phyloP scores from a whole-genome alignment of 2,113 vertebrate genomes.

The Lepus timidus region DNA sequence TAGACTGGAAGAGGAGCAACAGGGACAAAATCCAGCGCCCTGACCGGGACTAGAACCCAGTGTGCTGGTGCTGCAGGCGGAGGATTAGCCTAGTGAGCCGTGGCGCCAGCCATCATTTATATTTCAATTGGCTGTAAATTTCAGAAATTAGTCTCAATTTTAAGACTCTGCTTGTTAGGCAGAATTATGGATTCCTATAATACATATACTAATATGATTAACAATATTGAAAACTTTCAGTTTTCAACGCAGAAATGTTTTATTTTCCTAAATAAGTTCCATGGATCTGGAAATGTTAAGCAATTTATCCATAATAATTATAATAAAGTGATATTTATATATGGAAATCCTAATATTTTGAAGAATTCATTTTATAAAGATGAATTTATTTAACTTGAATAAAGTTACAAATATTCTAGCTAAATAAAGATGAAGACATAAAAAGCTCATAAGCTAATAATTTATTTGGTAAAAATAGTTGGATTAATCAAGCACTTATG shows the following conservation, averaged over 20 bases:
- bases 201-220: constrained; percentile 2
- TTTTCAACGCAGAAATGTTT: constrained; percentile 34
- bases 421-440: background rate
- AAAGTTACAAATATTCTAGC: background rate
- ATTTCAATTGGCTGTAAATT: background rate
- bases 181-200: background rate
- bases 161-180: constrained; percentile 4
- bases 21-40: too few relatives aligned
- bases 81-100: too few relatives aligned
- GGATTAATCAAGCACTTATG: background rate
- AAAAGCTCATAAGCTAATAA: background rate
- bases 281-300: constrained; percentile 10
- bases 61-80: too few relatives aligned
- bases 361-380: constrained; percentile 25
- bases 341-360: constrained; percentile 45
- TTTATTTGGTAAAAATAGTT: constrained; percentile 28
- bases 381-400: background rate
- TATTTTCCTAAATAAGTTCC: background rate
- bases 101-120: background rate
- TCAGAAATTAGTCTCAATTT: constrained; percentile 42
- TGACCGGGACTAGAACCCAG: too few relatives aligned
- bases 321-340: constrained; percentile 43
- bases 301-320: constrained; percentile 32
- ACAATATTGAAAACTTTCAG: constrained; percentile 38
- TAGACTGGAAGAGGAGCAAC: too few relatives aligned